Base-by-base conservation (phyloP, 2,113 vertebrate species). In the Clarias gariepinus region DNA sequence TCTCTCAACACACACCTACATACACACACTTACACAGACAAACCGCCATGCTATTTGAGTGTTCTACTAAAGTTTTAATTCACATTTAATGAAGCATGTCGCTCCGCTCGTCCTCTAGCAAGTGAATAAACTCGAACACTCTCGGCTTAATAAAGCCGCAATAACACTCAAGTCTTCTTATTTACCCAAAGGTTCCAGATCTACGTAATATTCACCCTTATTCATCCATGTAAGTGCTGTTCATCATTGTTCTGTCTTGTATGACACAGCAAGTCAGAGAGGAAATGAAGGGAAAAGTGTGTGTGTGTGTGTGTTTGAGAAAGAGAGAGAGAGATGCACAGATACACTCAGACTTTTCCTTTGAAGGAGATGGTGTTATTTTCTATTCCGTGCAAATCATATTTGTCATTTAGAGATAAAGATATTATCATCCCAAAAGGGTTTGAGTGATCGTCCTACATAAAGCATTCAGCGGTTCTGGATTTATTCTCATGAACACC, bases 51-150 rank as follows among this genome's bases (percentile, higher is more conserved):
- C 66, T 47, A 60, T 60, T 7, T 11, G 7, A n/a, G 36, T 15
- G 36, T 63, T 33, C 47, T 11, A 36, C 28, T 81, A 36, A 87
- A 82, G 63, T 66, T 82, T 82, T 64, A 87, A 87, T 87, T 58
- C 68, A 87, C 69, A n/a, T 64, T 82, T 87, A 82, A 82, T 82
- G 79, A 76, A 87, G 80, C 57, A 57, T 82, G 80, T 71, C 58
- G 30, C 57, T 64, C 80, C 41, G 4, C n/a, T 82, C 30, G 6
- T 74, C 12, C 80, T 55, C n/a, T 55, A 28, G n/a, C 47, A 33
- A 23, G 41, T 1, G 36, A 69, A 71, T n/a, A 33, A 41, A 36
- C 52, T 53, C 63, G 7, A 55, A 52, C 60, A 25, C 52, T 73
- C 28, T 7, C 3, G 47, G 30, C 83, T 73, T 77, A n/a, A 77